Base-by-base conservation (phyloP, 2,888 invertebrate species). In the Eupeodes luniger region DNA sequence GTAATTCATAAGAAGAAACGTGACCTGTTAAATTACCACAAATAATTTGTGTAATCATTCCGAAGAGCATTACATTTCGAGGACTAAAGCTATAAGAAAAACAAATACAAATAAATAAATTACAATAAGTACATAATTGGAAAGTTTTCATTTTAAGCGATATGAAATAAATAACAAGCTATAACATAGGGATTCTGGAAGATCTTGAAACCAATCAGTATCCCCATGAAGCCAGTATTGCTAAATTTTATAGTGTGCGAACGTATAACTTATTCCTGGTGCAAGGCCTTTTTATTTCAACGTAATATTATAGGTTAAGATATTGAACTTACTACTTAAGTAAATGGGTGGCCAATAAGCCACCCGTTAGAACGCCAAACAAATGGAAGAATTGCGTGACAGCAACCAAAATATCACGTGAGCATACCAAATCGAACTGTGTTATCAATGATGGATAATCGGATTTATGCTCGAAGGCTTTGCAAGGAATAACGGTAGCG, bases 381-480 rank as follows among this genome's bases (percentile, higher is more conserved):
- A 94, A 90, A 91, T 94, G 94, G 91, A 94, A 94, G 91, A 94
- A 94, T 90, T 94, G 94, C n/a, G 94, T 94, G 16, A 94, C 93
- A 53, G 94, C 93, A 51, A 94, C 93, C 19, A 94, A 91, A 74
- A 94, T 94, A 88, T 93, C 93, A 59, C 94, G 92, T n/a, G 94
- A 94, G 90, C 94, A 93, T 11, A 94, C 94, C 80, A 94, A 91
- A 91, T 94, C 93, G 84, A 93, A 94, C 91, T 94, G 93, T n/a
- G 94, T 94, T 69, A 94, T 93, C 76, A 94, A 91, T 81, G 94
- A 94, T 19, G 92, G 92, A 83, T 91, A 93, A 62, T 92, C 91
- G 2, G 93, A 90, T 69, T 92, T 90, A 89, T 94, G 93, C 67
- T 92, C 92, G 85, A 94, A 94, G 82, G 92, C 91, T 36, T 91